Evolutionary conservation across 2,797 vertebrate species (phyloP).

Genomic region (Gobio occitaniae): DNA sequence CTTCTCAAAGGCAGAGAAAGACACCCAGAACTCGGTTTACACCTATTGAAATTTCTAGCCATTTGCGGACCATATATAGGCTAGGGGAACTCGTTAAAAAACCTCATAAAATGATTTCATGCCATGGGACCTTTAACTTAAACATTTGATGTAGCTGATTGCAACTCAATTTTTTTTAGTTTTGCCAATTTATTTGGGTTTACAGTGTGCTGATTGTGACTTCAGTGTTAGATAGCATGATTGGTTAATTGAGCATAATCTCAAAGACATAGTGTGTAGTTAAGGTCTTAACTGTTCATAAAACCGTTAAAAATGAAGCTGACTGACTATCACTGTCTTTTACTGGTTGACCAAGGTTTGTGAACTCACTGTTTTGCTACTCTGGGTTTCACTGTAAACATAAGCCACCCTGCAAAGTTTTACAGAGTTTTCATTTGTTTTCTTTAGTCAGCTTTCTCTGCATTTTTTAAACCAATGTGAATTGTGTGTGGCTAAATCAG

Average conservation of each 20-base stretch:
- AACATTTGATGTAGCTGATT: too few relatives aligned
- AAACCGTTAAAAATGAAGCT: background rate
- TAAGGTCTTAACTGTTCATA: background rate
- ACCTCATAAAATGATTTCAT: too few relatives aligned
- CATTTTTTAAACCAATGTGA: conserved; percentile 4
- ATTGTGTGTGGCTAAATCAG: conserved; percentile 42
- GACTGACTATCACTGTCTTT: background rate
- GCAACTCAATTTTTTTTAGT: too few relatives aligned
- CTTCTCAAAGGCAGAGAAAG: too few relatives aligned
- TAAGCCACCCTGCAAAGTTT: background rate
- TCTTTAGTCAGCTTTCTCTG: conserved; percentile 9
- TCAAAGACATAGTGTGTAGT: background rate
- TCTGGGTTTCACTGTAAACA: conserved; percentile 8
- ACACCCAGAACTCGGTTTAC: too few relatives aligned
- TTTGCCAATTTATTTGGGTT: too few relatives aligned
- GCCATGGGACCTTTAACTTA: too few relatives aligned
- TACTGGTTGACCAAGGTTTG: background rate
- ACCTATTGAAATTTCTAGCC: too few relatives aligned
- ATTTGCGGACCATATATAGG: too few relatives aligned
- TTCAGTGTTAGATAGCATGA: background rate
- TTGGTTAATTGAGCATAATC: background rate
- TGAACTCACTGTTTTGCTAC: background rate
- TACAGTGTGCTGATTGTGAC: background rate
- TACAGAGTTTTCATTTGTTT: background rate
- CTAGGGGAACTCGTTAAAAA: too few relatives aligned